Percentiles rank a stretch among this genome's conserved stretches.
Conservation (phyloP, 2,113 vertebrate genomes). For the Cichladusa arquata region DNA sequence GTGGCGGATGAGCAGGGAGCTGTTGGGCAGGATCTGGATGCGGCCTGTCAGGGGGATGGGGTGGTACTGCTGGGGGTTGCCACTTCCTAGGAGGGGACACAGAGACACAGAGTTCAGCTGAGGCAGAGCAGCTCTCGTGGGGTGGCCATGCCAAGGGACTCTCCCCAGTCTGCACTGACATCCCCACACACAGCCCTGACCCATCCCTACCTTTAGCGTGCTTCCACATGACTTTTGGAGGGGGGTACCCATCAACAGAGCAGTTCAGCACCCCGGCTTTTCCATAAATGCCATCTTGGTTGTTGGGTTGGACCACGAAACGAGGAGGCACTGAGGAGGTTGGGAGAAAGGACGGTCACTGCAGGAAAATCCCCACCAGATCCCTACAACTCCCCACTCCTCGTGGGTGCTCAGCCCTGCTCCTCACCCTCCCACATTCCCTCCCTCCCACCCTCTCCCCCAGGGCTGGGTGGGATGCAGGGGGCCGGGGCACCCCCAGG, state of each 20-base stretch:
- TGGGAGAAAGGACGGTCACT: not conserved
- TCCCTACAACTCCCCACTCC: rapidly evolving
- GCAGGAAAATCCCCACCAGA: not conserved
- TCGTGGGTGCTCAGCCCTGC: not conserved
- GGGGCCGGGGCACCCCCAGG: rapidly evolving
- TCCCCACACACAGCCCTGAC: rapidly evolving
- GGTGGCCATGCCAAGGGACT: rapidly evolving
- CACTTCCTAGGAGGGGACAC: constrained; percentile 77
- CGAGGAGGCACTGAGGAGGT: constrained; percentile 87
- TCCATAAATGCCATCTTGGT: constrained; percentile 97
- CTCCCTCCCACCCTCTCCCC: not conserved
- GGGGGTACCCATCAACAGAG: constrained; percentile 95
- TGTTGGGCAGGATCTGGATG: constrained; percentile 96
- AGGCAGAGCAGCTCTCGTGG: rapidly evolving
- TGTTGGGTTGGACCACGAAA: constrained; percentile 97
- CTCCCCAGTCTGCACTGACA: not conserved
- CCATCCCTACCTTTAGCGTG: constrained; percentile 86
- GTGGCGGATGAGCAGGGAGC: constrained; percentile 93
- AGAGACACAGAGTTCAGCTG: not conserved
- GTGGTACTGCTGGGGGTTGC: constrained; percentile 97
- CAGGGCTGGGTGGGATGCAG: rapidly evolving
- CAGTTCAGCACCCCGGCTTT: constrained; percentile 95
- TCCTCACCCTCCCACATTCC: not conserved
- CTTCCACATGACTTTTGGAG: constrained; percentile 99
- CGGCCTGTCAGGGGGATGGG: constrained; percentile 94